These are phyloP conservation scores for Phylloscopus whistleri DNA, from an alignment of 2,113 vertebrate species.

Conservation along the genomic window DNA sequence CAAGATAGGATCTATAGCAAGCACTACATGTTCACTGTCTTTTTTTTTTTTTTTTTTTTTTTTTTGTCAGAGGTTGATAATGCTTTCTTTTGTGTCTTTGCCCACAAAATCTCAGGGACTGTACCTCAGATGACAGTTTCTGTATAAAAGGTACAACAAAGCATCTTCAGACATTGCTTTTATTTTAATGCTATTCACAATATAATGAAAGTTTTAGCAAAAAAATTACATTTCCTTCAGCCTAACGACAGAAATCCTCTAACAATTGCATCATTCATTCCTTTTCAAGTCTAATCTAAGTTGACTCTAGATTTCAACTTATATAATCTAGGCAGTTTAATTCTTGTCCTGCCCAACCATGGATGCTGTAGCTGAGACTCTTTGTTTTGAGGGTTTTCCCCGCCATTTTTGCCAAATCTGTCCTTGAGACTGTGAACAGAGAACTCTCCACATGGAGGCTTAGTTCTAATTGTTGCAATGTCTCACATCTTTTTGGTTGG, in stretches of 20 bases:
- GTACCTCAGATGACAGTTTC: neutral
- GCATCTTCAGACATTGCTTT: neutral
- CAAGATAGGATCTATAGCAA: neutral
- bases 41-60: neutral
- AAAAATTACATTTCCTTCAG: neutral
- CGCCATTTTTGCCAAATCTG: neutral
- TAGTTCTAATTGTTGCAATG: neutral
- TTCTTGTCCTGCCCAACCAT: neutral
- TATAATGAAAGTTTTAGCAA: neutral
- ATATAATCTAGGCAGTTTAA: neutral
- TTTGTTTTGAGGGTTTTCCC: neutral
- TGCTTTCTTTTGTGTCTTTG: neutral
- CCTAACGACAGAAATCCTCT: neutral
- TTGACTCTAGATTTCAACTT: neutral
- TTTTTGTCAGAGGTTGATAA: neutral
- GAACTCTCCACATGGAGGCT: neutral
- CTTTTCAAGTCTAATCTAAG: neutral
- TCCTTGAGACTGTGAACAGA: neutral
- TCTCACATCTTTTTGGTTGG: neutral
- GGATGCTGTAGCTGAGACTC: neutral
- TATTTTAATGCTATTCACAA: neutral
- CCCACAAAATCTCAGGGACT: neutral
- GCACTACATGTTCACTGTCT: neutral
- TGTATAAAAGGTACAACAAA: neutral
- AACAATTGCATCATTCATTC: neutral